Evolutionary conservation across 2,888 invertebrate genomes (phyloP).

Genomic region (Coecobrya sp.): DNA sequence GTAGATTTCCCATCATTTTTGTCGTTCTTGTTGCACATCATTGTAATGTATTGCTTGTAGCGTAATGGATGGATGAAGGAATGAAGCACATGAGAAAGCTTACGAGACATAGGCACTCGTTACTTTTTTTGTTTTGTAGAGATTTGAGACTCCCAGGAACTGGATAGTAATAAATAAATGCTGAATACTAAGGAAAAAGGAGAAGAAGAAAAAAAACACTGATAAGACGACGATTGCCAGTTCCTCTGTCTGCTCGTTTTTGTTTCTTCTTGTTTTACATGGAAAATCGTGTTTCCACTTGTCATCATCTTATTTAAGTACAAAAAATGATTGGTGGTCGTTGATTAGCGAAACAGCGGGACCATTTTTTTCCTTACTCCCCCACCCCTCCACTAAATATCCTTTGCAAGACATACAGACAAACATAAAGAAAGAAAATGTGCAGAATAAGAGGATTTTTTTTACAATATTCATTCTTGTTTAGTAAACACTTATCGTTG

Average conservation of each 20-base stretch:
- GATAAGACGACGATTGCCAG: slow-evolving; percentile 31
- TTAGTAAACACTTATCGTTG: slow-evolving; percentile 47
- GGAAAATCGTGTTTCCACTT: slow-evolving; percentile 50
- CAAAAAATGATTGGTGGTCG: background rate
- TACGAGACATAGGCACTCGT: background rate
- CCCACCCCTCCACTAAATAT: background rate
- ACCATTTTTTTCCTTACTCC: background rate
- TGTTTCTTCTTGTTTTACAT: slow-evolving; percentile 43
- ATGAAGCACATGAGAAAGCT: background rate
- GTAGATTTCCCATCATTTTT: slow-evolving; percentile 55
- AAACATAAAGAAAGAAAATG: background rate
- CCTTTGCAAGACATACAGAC: background rate
- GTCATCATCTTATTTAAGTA: slow-evolving; percentile 39
- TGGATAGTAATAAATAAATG: slow-evolving; percentile 55
- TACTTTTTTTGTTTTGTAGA: slow-evolving; percentile 9
- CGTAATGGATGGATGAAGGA: slow-evolving; percentile 37
- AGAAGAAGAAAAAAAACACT: background rate
- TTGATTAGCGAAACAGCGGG: background rate
- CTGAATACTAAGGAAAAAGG: slow-evolving; percentile 28
- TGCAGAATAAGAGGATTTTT: background rate
- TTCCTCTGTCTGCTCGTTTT: slow-evolving; percentile 25
- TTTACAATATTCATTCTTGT: slow-evolving; percentile 17
- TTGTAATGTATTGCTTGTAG: slow-evolving; percentile 45
- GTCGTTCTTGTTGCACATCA: slow-evolving; percentile 47
- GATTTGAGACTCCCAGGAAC: slow-evolving; percentile 50